These are phyloP conservation scores for Phylloscopus trochilus DNA, from an alignment of 2,113 vertebrate species.

Conservation along the genomic window DNA sequence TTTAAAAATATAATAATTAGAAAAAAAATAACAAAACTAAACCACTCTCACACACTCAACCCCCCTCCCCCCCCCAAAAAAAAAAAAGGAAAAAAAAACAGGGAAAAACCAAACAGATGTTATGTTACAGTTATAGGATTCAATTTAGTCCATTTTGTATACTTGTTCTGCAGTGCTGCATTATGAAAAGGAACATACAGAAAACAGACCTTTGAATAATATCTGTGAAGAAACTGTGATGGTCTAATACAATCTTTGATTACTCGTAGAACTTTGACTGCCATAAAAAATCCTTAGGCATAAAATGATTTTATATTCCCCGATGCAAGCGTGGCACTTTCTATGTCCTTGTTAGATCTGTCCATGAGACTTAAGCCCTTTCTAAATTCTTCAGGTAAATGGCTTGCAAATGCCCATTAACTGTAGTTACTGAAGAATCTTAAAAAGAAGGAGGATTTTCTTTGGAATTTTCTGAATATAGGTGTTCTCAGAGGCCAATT, in stretches of 20 bases:
- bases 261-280: background rate
- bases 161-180: background rate
- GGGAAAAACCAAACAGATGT: background rate
- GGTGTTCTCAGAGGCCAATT: background rate
- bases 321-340: background rate
- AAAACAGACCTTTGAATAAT: background rate
- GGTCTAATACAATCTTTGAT: background rate
- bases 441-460: background rate
- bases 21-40: background rate
- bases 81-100: no score
- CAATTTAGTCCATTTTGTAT: background rate
- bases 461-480: background rate
- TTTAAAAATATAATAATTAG: no score
- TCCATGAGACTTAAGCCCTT: background rate
- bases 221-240: background rate
- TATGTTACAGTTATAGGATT: background rate
- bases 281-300: background rate
- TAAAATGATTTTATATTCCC: background rate
- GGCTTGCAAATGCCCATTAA: background rate
- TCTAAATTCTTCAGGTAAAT: background rate
- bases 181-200: background rate
- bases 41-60: no score
- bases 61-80: rapidly evolving
- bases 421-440: background rate
- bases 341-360: background rate